These are phyloP conservation scores for Dinoponera quadriceps DNA, from an alignment of 1,140 invertebrate species.

Conservation along the genomic window DNA sequence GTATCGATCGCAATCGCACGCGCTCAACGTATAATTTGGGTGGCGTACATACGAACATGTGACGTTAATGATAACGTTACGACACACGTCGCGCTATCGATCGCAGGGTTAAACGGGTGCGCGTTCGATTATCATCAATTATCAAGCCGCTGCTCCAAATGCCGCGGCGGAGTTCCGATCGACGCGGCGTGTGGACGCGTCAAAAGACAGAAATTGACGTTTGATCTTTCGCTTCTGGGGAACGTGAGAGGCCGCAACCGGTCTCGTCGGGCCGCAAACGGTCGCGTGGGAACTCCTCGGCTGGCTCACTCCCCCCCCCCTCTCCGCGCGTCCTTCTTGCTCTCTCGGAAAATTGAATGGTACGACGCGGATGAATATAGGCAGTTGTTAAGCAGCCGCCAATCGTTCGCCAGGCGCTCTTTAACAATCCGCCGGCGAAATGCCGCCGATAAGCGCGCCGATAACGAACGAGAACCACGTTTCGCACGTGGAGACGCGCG, in stretches of 20 bases:
- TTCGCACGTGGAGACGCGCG: neutral
- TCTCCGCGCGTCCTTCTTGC: slow-evolving; percentile 35
- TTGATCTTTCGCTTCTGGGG: slow-evolving; percentile 63
- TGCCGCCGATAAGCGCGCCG: slow-evolving; percentile 67
- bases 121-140: slow-evolving; percentile 48
- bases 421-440: slow-evolving; percentile 63
- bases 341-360: slow-evolving; percentile 75
- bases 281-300: slow-evolving; percentile 73
- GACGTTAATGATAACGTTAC: slow-evolving; percentile 52
- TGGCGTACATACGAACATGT: slow-evolving; percentile 26
- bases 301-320: slow-evolving; percentile 29
- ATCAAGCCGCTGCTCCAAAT: slow-evolving; percentile 21
- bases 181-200: slow-evolving; percentile 7
- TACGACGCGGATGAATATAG: slow-evolving; percentile 66
- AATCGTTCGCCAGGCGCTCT: slow-evolving; percentile 58
- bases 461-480: slow-evolving; percentile 64
- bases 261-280: slow-evolving; percentile 31
- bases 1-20: slow-evolving; percentile 30
- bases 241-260: slow-evolving; percentile 61
- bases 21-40: slow-evolving; percentile 38
- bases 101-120: slow-evolving; percentile 44
- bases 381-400: slow-evolving; percentile 65
- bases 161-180: neutral
- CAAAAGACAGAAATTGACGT: slow-evolving; percentile 51
- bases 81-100: slow-evolving; percentile 27